Evolutionary conservation across 2,113 vertebrate genomes (phyloP).

Genomic region (Phylloscopus whistleri): DNA sequence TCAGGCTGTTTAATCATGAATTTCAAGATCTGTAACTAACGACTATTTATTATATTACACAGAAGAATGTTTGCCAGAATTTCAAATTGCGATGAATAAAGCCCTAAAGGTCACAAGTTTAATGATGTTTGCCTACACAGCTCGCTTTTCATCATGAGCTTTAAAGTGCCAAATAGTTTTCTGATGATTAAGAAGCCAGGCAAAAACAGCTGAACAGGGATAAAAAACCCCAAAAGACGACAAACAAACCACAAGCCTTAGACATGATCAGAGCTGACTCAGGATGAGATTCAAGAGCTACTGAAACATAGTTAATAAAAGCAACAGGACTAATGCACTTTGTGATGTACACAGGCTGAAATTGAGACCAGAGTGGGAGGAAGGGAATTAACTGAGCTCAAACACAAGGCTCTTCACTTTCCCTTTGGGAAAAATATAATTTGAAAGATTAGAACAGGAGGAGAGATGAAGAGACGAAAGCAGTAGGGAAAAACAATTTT

Average conservation of each 20-base stretch:
- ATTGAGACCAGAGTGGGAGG: neutral
- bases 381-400: neutral
- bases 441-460: conserved; percentile 1
- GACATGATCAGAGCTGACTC: neutral
- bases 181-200: neutral
- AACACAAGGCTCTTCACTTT: neutral
- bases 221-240: neutral
- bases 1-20: neutral
- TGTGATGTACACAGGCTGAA: neutral
- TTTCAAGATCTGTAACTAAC: neutral
- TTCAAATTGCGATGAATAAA: neutral
- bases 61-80: neutral
- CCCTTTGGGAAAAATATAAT: neutral
- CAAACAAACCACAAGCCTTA: neutral
- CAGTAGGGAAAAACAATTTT: neutral
- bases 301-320: conserved; percentile 31
- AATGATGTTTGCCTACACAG: neutral
- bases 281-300: neutral
- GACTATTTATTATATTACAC: neutral
- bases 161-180: neutral
- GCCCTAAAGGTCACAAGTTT: neutral
- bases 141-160: neutral
- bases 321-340: conserved; percentile 7
- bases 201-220: conserved; percentile 1
- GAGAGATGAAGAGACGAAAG: neutral